These are phyloP conservation scores for Eupithecia vulgata DNA, from an alignment of 2,888 invertebrate species.

Conservation along the genomic window DNA sequence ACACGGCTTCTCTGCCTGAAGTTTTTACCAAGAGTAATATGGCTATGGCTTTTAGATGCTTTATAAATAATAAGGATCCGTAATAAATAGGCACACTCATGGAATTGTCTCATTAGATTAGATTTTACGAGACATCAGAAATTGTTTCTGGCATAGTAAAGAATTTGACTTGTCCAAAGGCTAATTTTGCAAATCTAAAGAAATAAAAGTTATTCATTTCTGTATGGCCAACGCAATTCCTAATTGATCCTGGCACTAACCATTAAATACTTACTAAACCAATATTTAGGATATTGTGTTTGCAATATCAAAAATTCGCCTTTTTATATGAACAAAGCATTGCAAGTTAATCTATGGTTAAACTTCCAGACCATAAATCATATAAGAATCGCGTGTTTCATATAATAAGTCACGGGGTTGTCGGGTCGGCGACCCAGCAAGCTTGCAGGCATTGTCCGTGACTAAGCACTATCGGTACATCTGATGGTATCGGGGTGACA, in stretches of 20 bases:
- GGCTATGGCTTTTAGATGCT: not conserved
- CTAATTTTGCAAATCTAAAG: not conserved
- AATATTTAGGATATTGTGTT: not conserved
- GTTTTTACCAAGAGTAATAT: too few relatives aligned
- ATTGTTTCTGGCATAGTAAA: not conserved
- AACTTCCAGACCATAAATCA: constrained; percentile 35
- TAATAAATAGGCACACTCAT: not conserved
- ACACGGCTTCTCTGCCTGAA: not conserved
- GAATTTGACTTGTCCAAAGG: not conserved
- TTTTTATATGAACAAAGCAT: constrained; percentile 21
- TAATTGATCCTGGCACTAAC: not conserved
- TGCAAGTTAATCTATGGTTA: constrained; percentile 3
- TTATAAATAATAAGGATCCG: not conserved
- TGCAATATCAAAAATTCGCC: constrained; percentile 22
- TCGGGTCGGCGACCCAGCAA: constrained; percentile 50
- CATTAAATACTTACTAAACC: not conserved
- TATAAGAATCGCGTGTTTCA: constrained; percentile 49
- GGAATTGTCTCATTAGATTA: not conserved
- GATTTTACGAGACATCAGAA: not conserved
- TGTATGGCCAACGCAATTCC: not conserved
- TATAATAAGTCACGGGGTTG: constrained; percentile 51
- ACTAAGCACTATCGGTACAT: constrained; percentile 33
- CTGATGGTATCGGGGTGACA: constrained; percentile 13
- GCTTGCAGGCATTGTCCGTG: constrained; percentile 33
- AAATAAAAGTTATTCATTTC: not conserved